Evolutionary conservation across 2,888 invertebrate genomes (phyloP).

Genomic region (Drosophila imparisetae): DNA sequence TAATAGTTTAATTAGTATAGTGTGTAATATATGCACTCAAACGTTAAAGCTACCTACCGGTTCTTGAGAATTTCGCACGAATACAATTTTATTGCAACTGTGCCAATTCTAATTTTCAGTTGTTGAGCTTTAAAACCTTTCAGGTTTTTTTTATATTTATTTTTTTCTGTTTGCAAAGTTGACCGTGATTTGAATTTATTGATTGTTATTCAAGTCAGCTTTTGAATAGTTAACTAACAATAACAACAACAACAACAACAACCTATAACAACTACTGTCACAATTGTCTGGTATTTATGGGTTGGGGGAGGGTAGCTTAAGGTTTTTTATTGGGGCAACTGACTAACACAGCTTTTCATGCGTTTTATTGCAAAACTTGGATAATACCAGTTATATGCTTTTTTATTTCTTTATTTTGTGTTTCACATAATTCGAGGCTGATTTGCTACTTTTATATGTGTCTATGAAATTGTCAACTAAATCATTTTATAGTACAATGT

Average conservation of each 20-base stretch:
- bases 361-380: conserved; percentile 60
- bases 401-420: conserved; percentile 7
- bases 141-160: neutral
- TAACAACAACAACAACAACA: conserved; percentile 23
- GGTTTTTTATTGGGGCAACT: neutral
- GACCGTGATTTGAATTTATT: conserved; percentile 39
- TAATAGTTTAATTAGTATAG: neutral
- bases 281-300: conserved; percentile 8
- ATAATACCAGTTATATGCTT: conserved; percentile 4
- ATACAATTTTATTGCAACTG: conserved; percentile 21
- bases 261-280: conserved; percentile 2
- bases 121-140: conserved; percentile 11
- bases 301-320: neutral
- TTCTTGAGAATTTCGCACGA: conserved; percentile 5
- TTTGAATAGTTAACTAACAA: conserved; percentile 20
- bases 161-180: neutral
- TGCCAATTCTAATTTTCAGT: conserved; percentile 29
- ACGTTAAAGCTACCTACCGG: conserved; percentile 4
- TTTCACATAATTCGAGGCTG: conserved; percentile 19
- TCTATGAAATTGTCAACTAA: neutral
- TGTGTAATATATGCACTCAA: neutral
- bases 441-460: neutral
- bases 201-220: conserved; percentile 17
- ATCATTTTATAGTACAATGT: neutral
- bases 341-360: conserved; percentile 36